Conservation (phyloP, 92 coral and sea anemone genomes). For the Pocillopora grandis region DNA sequence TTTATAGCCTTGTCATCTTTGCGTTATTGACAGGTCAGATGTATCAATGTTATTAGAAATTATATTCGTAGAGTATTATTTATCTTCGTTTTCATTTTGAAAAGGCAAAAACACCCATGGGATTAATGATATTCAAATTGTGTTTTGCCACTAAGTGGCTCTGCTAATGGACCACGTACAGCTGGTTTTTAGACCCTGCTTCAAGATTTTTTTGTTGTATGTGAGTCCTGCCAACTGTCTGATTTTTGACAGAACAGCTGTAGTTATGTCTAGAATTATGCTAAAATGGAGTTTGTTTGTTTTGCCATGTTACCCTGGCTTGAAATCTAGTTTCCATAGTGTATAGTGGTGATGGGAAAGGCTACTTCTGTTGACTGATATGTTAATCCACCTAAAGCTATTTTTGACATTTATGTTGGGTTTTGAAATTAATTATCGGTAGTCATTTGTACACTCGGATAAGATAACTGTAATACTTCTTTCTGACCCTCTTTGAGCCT, state of each 20-base stretch:
- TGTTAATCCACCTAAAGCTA: too few species aligned
- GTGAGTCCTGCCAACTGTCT: not conserved
- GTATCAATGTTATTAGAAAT: not conserved
- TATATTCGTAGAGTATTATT: not conserved
- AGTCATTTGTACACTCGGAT: too few species aligned
- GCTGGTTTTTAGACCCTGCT: not conserved
- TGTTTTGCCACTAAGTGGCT: not conserved
- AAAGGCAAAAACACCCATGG: conserved; percentile 15
- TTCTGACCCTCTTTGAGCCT: too few species aligned
- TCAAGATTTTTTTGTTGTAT: not conserved
- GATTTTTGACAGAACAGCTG: not conserved
- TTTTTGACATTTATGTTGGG: too few species aligned
- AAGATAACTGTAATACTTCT: too few species aligned
- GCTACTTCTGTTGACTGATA: too few species aligned
- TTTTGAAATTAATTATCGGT: too few species aligned
- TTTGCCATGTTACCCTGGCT: not conserved
- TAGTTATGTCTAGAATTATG: not conserved
- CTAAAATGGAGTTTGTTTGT: not conserved
- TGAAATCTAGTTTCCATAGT: not conserved
- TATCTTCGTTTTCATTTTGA: not conserved
- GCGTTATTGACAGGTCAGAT: not conserved
- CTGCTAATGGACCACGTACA: not conserved
- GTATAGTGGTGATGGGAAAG: too few species aligned
- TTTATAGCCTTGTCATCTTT: not conserved
- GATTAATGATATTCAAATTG: conserved; percentile 11